Evolutionary conservation across 2,113 vertebrate genomes (phyloP).

Genomic region (Leucoraja erinaceus): DNA sequence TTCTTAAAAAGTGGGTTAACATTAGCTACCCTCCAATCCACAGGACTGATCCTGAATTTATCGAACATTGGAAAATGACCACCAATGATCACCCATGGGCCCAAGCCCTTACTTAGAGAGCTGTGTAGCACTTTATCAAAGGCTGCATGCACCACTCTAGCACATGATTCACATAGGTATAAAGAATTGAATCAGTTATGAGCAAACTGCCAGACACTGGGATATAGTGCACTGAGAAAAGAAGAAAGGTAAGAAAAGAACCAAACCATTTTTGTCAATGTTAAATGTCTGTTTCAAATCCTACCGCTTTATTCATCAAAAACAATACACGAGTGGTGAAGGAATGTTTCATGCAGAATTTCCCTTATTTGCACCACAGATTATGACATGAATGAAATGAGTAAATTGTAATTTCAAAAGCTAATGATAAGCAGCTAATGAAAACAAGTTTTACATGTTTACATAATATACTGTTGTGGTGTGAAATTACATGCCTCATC

Average conservation of each 20-base stretch:
- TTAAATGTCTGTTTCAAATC: not conserved
- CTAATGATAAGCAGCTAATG: constrained; percentile 33
- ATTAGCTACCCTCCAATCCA: too few species aligned
- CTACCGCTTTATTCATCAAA: not conserved
- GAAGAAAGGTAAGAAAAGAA: not conserved
- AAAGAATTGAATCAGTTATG: constrained; percentile 4
- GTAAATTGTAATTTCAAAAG: constrained; percentile 20
- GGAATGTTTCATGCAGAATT: not conserved
- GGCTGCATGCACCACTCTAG: not conserved
- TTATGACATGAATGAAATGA: constrained; percentile 2
- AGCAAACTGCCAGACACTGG: not conserved
- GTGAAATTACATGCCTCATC: constrained; percentile 32
- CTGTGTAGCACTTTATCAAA: not conserved
- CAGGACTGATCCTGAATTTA: too few species aligned
- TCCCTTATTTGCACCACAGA: not conserved
- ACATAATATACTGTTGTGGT: constrained; percentile 21
- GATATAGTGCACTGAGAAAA: not conserved
- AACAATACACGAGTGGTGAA: not conserved
- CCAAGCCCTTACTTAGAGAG: not conserved
- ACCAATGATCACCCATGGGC: too few species aligned
- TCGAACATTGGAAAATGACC: too few species aligned
- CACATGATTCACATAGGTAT: too few species aligned
- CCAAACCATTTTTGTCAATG: not conserved
- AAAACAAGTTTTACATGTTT: constrained; percentile 31
- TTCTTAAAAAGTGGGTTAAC: too few species aligned